Evolutionary conservation across 2,113 vertebrate genomes (phyloP).

Genomic region (Calidris pygmaea): DNA sequence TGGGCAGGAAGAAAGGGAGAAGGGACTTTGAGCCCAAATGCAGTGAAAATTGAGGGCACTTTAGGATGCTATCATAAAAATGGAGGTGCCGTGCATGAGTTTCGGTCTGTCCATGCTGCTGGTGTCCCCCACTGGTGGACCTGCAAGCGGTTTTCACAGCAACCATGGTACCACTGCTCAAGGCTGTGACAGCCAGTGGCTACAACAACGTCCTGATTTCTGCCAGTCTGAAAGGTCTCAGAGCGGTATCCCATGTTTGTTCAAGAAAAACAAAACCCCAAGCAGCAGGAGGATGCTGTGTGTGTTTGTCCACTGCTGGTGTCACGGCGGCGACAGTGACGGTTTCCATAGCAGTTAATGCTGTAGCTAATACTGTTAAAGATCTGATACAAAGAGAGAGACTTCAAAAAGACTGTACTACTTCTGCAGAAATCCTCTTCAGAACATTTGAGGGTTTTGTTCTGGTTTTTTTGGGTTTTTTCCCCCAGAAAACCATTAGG

Average conservation of each 20-base stretch:
- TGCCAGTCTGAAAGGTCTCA: background rate
- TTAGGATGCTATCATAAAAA: background rate
- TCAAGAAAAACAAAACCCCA: background rate
- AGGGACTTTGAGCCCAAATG: background rate
- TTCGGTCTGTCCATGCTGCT: background rate
- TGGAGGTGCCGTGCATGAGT: background rate
- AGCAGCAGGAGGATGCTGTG: background rate
- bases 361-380: conserved; percentile 8
- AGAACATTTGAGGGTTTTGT: background rate
- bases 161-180: background rate
- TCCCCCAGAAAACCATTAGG: background rate
- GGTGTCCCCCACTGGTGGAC: background rate
- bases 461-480: background rate
- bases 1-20: background rate
- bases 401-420: background rate
- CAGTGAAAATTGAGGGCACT: background rate
- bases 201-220: background rate
- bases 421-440: background rate
- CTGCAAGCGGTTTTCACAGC: background rate
- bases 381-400: background rate
- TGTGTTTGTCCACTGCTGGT: background rate
- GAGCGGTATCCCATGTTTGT: background rate
- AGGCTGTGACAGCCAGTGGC: background rate
- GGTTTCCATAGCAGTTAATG: conserved; percentile 47
- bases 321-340: background rate